phyloP scores from a whole-genome alignment of 1,140 invertebrate species.

The Drosophila neocordata region DNA sequence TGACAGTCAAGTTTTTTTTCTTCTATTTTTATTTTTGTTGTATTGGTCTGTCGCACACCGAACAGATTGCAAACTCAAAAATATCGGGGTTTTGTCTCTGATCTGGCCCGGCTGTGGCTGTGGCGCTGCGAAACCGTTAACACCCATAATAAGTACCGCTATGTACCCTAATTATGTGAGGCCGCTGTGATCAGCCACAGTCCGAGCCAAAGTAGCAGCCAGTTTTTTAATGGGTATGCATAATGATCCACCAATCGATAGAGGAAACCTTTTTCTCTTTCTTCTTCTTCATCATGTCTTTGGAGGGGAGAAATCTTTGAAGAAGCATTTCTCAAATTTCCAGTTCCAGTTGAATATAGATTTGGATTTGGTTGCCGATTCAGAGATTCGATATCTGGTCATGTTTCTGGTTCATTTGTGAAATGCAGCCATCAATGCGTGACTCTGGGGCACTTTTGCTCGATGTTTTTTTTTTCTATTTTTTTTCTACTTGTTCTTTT shows the following conservation, averaged over 20 bases:
- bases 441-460: constrained; percentile 49
- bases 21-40: background rate
- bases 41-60: constrained; percentile 16
- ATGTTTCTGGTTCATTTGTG: constrained; percentile 76
- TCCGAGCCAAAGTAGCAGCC: constrained; percentile 9
- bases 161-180: constrained; percentile 77
- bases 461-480: background rate
- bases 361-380: background rate
- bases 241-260: constrained; percentile 35
- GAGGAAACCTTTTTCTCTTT: constrained; percentile 4
- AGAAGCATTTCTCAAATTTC: constrained; percentile 59
- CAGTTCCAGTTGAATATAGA: constrained; percentile 37
- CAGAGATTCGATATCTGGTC: constrained; percentile 39
- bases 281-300: background rate
- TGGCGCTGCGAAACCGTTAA: constrained; percentile 74
- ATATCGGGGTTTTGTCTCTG: constrained; percentile 27
- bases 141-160: constrained; percentile 80
- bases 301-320: constrained; percentile 61
- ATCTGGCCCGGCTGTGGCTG: constrained; percentile 43
- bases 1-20: constrained; percentile 54
- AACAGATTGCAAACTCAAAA: constrained; percentile 49
- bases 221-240: constrained; percentile 72
- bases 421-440: constrained; percentile 67
- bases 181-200: constrained; percentile 35
- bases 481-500: no score